Evolutionary conservation across 2,113 vertebrate genomes (phyloP).

Genomic region (Hippoglossus stenolepis): DNA sequence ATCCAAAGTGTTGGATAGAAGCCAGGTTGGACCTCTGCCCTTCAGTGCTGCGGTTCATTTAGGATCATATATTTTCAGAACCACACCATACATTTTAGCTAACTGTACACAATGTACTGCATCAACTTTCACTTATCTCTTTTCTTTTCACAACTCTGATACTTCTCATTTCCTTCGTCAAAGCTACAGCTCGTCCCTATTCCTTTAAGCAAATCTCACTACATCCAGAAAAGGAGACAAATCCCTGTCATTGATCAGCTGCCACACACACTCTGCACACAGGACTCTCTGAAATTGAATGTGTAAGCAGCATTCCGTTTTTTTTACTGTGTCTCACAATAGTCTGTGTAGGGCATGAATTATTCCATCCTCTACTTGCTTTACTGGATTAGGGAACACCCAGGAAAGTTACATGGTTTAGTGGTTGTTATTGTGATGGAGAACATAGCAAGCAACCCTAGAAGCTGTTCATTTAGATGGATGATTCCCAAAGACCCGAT

Average conservation of each 20-base stretch:
- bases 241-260: constrained; percentile 13
- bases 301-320: not conserved
- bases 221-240: not conserved
- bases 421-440: constrained; percentile 4
- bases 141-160: not conserved
- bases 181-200: not conserved
- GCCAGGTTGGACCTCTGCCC: constrained; percentile 49
- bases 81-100: not conserved
- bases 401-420: constrained; percentile 21
- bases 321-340: constrained; percentile 8
- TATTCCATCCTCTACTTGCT: constrained; percentile 19
- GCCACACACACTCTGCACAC: not conserved
- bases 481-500: not conserved
- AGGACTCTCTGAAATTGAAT: not conserved
- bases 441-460: constrained; percentile 15
- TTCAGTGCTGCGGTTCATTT: not conserved
- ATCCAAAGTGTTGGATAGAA: constrained; percentile 33
- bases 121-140: not conserved
- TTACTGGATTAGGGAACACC: constrained; percentile 3
- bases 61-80: not conserved
- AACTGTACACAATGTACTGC: not conserved
- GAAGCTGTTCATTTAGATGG: not conserved
- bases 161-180: not conserved
- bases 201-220: not conserved
- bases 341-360: not conserved